phyloP scores from a whole-genome alignment of 2,113 vertebrate species.

The Atractosteus spatula region DNA sequence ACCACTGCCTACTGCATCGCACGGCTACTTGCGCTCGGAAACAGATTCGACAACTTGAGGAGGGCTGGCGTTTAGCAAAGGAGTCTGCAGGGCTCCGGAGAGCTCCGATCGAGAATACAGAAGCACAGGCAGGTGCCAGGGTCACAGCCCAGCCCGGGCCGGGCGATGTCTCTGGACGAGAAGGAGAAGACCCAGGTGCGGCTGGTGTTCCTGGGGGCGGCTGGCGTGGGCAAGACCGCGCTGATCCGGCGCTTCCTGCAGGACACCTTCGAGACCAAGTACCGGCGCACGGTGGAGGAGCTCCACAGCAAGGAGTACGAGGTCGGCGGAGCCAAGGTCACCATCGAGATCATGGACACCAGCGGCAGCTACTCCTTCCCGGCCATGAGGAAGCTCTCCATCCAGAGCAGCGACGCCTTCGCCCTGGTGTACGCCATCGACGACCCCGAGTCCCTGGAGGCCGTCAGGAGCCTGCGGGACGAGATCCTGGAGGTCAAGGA shows the following conservation, averaged over 20 bases:
- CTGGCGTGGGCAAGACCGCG: slow-evolving; percentile 83
- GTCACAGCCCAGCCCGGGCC: neutral
- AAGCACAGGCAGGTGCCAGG: neutral
- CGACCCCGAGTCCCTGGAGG: slow-evolving; percentile 79
- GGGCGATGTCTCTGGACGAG: slow-evolving; percentile 74
- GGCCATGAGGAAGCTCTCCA: slow-evolving; percentile 86
- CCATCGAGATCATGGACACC: slow-evolving; percentile 85
- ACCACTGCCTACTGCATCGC: too few relatives aligned
- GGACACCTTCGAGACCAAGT: slow-evolving; percentile 83
- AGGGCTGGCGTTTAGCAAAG: too few relatives aligned
- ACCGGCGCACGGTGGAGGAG: slow-evolving; percentile 86
- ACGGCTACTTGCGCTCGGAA: too few relatives aligned
- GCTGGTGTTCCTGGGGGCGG: slow-evolving; percentile 82
- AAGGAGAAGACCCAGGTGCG: slow-evolving; percentile 84
- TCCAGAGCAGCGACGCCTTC: slow-evolving; percentile 85
- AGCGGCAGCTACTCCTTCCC: slow-evolving; percentile 91
- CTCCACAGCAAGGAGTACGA: slow-evolving; percentile 85
- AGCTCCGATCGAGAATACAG: neutral
- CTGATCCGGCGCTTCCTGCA: slow-evolving; percentile 82
- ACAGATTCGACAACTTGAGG: neutral
- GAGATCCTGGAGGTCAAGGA: slow-evolving; percentile 88
- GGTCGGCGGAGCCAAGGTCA: slow-evolving; percentile 73
- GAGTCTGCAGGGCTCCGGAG: neutral
- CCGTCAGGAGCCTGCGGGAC: slow-evolving; percentile 74
- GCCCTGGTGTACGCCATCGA: slow-evolving; percentile 84